Evolutionary conservation across 2,888 invertebrate genomes (phyloP).

Genomic region (Stictocephala bisonia): DNA sequence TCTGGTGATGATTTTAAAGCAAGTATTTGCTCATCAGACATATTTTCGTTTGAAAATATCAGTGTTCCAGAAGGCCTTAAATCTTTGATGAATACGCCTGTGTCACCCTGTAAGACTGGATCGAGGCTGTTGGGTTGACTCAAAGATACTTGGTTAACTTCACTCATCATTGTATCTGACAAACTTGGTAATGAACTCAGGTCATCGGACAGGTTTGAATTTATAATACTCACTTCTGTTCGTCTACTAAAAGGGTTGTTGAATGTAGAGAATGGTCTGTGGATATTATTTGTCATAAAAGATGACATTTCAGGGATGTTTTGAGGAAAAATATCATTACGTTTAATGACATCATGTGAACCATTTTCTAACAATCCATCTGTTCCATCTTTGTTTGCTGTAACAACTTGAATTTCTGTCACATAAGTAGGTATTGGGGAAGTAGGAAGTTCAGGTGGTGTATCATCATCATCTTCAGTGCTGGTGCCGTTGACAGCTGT

Average conservation of each 20-base stretch:
- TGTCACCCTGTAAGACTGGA: constrained; percentile 39
- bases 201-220: constrained; percentile 27
- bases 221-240: constrained; percentile 16
- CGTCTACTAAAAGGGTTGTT: constrained; percentile 31
- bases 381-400: constrained; percentile 56
- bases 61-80: constrained; percentile 10
- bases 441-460: constrained; percentile 64
- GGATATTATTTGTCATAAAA: constrained; percentile 31
- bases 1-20: constrained; percentile 51
- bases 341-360: neutral
- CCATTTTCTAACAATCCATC: constrained; percentile 35
- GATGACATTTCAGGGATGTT: constrained; percentile 37
- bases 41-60: constrained; percentile 50
- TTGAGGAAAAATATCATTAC: constrained; percentile 40
- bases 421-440: constrained; percentile 69
- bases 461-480: constrained; percentile 60
- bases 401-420: constrained; percentile 78
- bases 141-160: constrained; percentile 43
- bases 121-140: constrained; percentile 49
- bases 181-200: constrained; percentile 30
- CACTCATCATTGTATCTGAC: constrained; percentile 23
- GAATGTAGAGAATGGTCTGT: constrained; percentile 27
- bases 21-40: constrained; percentile 55
- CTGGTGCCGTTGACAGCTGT: constrained; percentile 59
- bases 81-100: constrained; percentile 22